Evolutionary conservation across 2,113 vertebrate species (phyloP).

Genomic region (Cricetomys ansorgei): DNA sequence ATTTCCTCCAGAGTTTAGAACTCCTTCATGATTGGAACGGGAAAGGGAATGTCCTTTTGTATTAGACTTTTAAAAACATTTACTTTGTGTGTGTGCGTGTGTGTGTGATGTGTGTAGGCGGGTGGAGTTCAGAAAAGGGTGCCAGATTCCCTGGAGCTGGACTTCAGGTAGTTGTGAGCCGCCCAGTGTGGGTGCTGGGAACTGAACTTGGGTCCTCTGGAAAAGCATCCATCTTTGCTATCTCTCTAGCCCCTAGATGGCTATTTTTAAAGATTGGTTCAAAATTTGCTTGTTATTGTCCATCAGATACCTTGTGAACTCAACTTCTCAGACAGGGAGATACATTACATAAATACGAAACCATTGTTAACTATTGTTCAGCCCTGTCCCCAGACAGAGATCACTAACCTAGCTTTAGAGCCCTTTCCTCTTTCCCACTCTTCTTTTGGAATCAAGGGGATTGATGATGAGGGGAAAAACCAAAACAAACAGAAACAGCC

Average conservation of each 20-base stretch:
- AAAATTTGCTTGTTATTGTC: neutral
- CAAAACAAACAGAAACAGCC: neutral
- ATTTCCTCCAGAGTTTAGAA: neutral
- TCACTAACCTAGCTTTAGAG: neutral
- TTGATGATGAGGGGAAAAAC: neutral
- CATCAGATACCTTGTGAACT: neutral
- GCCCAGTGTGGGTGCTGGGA: neutral
- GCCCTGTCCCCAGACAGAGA: neutral
- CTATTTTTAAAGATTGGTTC: neutral
- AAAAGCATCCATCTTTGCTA: neutral
- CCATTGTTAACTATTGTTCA: neutral
- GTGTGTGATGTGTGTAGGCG: neutral
- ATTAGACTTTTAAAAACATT: neutral
- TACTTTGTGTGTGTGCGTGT: neutral
- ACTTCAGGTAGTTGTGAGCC: neutral
- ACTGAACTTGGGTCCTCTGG: neutral
- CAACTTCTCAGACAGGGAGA: neutral
- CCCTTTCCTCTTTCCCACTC: neutral
- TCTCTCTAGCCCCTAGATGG: neutral
- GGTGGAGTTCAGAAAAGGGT: neutral
- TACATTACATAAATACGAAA: neutral
- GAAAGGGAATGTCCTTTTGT: neutral
- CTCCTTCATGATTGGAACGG: neutral
- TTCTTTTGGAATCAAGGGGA: neutral
- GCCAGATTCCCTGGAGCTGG: neutral